A percentile compares a stretch with the other conserved stretches of the same genome.
These are phyloP conservation scores for Dromaius novaehollandiae DNA, from an alignment of 2,113 vertebrate species.

Conservation along the genomic window DNA sequence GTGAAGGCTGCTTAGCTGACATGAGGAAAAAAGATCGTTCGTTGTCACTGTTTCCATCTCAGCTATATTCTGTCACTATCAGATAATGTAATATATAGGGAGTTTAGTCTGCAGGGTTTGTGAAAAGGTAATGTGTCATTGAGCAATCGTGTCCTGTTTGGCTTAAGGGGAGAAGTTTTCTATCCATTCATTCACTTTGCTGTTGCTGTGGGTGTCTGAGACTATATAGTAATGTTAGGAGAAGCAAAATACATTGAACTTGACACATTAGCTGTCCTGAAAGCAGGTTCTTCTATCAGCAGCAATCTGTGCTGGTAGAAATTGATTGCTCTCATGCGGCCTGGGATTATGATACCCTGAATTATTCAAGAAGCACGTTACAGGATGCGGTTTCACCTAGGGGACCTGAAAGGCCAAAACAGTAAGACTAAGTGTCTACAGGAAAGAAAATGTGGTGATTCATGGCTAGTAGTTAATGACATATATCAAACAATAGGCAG, in stretches of 20 bases:
- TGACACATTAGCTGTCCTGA: neutral
- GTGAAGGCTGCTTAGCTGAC: neutral
- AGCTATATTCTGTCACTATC: neutral
- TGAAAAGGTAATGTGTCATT: neutral
- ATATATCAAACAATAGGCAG: neutral
- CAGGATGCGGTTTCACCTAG: neutral
- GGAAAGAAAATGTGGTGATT: neutral
- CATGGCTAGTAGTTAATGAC: neutral
- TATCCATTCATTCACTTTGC: neutral
- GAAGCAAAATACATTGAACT: neutral
- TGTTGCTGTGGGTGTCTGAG: neutral
- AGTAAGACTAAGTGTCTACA: neutral
- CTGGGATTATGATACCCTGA: neutral
- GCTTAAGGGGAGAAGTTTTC: neutral
- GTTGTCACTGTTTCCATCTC: neutral
- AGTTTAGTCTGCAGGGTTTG: neutral
- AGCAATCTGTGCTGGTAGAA: neutral
- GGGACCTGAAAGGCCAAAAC: neutral
- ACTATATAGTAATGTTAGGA: neutral
- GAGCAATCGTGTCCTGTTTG: neutral
- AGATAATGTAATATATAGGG: neutral
- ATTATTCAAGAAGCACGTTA: neutral
- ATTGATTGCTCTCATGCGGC: neutral
- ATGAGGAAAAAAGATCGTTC: neutral
- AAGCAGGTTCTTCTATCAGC: conserved; percentile 11